Conservation (phyloP, 2,888 invertebrate genomes). For the Tyria jacobaeae region DNA sequence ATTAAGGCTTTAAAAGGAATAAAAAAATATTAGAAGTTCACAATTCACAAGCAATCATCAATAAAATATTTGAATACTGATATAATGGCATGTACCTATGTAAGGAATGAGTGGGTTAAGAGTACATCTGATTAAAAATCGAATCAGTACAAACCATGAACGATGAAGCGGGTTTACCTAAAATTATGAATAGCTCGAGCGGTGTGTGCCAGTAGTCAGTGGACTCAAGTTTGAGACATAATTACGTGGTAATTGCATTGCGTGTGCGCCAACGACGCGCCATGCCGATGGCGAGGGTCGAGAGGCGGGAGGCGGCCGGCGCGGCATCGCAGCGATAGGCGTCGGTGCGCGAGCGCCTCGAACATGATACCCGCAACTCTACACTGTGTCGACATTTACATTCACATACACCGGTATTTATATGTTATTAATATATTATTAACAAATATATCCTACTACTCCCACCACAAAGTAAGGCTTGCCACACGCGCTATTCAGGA, state of each 20-base stretch:
- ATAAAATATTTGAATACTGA: too few relatives aligned
- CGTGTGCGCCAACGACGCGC: conserved; percentile 16
- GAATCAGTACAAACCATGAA: background rate
- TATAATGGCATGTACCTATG: too few relatives aligned
- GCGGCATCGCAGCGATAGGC: conserved; percentile 20
- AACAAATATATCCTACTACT: background rate
- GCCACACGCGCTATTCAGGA: too few relatives aligned
- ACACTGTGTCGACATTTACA: background rate
- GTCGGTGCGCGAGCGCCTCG: conserved; percentile 28
- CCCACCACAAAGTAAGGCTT: background rate
- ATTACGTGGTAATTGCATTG: conserved; percentile 36
- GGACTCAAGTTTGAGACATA: conserved; percentile 24
- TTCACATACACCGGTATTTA: too few relatives aligned
- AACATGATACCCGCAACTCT: conserved; percentile 9
- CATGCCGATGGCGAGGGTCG: background rate
- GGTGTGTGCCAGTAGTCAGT: conserved; percentile 12
- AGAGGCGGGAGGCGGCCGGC: background rate
- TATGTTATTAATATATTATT: too few relatives aligned
- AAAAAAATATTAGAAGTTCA: too few relatives aligned
- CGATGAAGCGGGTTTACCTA: background rate
- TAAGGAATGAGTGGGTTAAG: background rate
- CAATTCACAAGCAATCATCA: too few relatives aligned
- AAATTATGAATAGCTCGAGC: conserved; percentile 9
- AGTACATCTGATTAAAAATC: background rate
- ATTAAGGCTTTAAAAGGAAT: too few relatives aligned